Conservation (phyloP, 2,888 invertebrate genomes). For the Phyllotreta striolata region DNA sequence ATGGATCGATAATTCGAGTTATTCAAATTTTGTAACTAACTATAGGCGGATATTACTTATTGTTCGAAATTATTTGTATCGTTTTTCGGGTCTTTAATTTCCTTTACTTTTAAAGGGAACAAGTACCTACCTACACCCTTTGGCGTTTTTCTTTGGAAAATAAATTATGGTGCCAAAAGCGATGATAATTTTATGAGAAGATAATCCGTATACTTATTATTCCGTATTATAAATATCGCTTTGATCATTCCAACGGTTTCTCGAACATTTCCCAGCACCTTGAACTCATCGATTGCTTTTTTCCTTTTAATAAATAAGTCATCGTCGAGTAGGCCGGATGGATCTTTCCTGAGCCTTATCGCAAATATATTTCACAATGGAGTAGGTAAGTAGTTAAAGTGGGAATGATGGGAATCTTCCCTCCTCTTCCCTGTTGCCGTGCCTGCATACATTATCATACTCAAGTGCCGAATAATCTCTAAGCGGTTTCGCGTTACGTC, state of each 20-base stretch:
- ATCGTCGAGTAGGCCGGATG: slow-evolving; percentile 11
- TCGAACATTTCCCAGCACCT: background rate
- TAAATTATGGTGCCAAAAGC: too few species aligned
- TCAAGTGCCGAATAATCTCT: slow-evolving; percentile 20
- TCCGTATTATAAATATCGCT: too few species aligned
- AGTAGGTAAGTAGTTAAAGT: slow-evolving; percentile 14
- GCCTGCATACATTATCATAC: slow-evolving; percentile 46
- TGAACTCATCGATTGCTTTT: slow-evolving; percentile 10
- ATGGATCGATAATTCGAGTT: too few species aligned
- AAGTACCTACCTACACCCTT: too few species aligned
- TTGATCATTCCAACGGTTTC: background rate
- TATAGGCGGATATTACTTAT: too few species aligned
- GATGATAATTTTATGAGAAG: too few species aligned
- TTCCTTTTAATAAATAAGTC: slow-evolving; percentile 18
- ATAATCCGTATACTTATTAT: too few species aligned
- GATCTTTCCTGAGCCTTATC: slow-evolving; percentile 14
- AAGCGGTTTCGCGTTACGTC: slow-evolving; percentile 18
- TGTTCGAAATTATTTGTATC: too few species aligned
- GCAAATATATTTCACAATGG: slow-evolving; percentile 16
- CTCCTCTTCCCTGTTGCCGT: slow-evolving; percentile 45
- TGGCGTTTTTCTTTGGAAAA: too few species aligned
- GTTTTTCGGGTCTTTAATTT: too few species aligned
- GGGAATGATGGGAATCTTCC: slow-evolving; percentile 24
- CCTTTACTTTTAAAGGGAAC: too few species aligned
- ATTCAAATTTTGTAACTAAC: too few species aligned